Percentiles rank a stretch among this genome's conserved stretches.
phyloP scores from a whole-genome alignment of 2,113 vertebrate genomes.

The Pelecanus crispus region DNA sequence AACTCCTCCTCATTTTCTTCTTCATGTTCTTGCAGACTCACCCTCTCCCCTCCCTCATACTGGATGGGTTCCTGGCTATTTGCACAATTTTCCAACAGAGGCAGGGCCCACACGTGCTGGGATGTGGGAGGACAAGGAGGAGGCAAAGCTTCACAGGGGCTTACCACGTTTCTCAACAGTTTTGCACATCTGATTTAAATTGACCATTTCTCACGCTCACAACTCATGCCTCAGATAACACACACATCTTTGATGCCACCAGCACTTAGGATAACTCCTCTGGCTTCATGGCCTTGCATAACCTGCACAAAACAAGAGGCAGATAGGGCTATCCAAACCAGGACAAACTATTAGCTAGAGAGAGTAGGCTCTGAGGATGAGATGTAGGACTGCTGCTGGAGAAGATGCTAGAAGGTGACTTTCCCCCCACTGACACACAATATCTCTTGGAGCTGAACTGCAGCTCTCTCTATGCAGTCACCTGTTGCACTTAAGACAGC shows the following conservation, averaged over 20 bases:
- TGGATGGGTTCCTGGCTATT: background rate
- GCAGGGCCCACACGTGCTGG: fast-evolving
- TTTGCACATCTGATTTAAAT: background rate
- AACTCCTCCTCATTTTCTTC: background rate
- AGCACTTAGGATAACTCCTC: background rate
- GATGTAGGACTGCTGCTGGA: background rate
- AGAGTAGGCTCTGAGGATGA: background rate
- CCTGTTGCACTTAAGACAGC: background rate
- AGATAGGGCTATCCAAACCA: background rate
- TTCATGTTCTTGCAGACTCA: background rate
- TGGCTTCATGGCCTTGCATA: background rate
- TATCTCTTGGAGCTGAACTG: background rate
- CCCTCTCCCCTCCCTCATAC: background rate
- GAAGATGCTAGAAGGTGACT: background rate
- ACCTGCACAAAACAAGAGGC: background rate
- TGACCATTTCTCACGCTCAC: background rate
- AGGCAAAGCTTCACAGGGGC: background rate
- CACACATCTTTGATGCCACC: background rate
- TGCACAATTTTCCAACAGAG: background rate
- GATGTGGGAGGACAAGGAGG: background rate
- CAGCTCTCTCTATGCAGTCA: background rate
- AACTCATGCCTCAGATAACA: background rate
- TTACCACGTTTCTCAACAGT: background rate
- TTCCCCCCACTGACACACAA: background rate
- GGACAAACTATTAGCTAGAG: background rate